phyloP scores from a whole-genome alignment of 2,113 vertebrate species.

The Erpornis zantholeuca region DNA sequence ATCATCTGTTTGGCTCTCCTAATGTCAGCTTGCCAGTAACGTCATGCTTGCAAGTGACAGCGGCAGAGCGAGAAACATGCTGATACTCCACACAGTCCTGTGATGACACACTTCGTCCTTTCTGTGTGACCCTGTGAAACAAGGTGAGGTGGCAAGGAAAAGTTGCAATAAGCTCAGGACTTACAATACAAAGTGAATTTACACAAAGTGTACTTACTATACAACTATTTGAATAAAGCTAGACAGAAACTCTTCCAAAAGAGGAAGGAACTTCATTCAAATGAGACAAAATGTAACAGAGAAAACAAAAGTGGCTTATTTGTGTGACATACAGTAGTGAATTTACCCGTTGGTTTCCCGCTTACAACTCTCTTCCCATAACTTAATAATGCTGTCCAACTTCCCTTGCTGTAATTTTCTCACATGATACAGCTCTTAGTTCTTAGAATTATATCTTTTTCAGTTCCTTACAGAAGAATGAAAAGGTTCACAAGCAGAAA shows the following conservation, averaged over 20 bases:
- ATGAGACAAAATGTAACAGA: background rate
- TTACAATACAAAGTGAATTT: background rate
- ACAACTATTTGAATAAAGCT: background rate
- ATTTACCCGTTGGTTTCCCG: background rate
- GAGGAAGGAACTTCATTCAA: constrained; percentile 51
- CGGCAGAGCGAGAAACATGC: background rate
- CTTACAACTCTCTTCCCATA: background rate
- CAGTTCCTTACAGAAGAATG: background rate
- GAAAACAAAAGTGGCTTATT: background rate
- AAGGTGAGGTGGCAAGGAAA: background rate
- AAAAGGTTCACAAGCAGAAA: background rate
- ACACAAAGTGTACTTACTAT: no score
- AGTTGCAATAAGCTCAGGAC: background rate
- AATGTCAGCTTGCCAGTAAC: background rate
- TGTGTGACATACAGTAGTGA: background rate
- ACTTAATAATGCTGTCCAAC: background rate
- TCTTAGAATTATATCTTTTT: background rate
- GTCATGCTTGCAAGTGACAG: background rate
- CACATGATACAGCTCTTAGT: background rate
- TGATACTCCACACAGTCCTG: background rate
- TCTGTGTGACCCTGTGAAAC: background rate
- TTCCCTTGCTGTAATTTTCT: constrained; percentile 15
- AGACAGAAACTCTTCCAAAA: background rate
- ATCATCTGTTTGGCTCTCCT: background rate
- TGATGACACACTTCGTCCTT: background rate